Evolutionary conservation across 2,113 vertebrate species (phyloP), one percentile per base, ranked within the genome.

Genomic region (Cathartes aura): DNA sequence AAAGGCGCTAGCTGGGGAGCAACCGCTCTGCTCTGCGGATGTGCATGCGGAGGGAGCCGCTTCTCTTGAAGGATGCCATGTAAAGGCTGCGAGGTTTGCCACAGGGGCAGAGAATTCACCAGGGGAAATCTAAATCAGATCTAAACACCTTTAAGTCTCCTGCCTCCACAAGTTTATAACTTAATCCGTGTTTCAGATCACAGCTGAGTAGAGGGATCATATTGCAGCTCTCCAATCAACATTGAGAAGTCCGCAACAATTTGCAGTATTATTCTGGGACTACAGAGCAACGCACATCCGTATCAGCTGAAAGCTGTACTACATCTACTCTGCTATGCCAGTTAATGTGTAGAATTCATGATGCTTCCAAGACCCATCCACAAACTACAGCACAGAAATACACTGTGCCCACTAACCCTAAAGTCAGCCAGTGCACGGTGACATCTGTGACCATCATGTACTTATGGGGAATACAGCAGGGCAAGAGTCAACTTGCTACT

Each of bases 11-110:
- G 6, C 34, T 43, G 30, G 17, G 53, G 16, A 94, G 53, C 12
- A 34, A 89, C 43, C 2, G 3, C 74, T 68, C 82, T 56, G 55
- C 47, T 74, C 45, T 1, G 2, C 0, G 0, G 32, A 19, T 26
- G 14, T 11, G 47, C 43, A 17, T 8, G 9, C 3, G 5, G 52
- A 59, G 14, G 36, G 17, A 67, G 34, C 8, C 1, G 1, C 34
- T 72, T 73, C 36, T 86, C 71, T 23, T 56, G 22, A 64, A 68
- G 26, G 82, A 50, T 52, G 63, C n/a, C 68, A 59, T 7, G 3
- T 38, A 82, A 89, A 52, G 24, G 63, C 71, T 90, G 53, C 50
- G 66, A 82, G 45, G 26, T 73, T 50, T 72, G 86, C 73, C 85
- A 72, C 19, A 29, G 6, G 43, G 64, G 26, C 43, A 78, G 9